Percentiles rank a stretch among this genome's conserved stretches.
Evolutionary conservation across 2,113 vertebrate genomes (phyloP).

Genomic region (Capricornis sumatraensis): DNA sequence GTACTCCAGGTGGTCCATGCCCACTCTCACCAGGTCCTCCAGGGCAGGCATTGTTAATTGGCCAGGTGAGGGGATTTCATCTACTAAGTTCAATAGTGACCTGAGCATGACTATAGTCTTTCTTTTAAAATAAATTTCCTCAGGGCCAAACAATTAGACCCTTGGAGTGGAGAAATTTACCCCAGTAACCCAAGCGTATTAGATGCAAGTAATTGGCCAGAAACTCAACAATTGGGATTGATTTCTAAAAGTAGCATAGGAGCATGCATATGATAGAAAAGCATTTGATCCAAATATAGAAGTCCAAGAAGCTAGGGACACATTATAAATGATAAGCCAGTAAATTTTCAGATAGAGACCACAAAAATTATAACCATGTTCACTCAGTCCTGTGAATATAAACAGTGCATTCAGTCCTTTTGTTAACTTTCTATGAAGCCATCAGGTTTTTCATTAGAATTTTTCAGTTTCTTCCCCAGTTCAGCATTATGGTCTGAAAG

Average conservation of each 20-base stretch:
- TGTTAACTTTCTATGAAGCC: not conserved
- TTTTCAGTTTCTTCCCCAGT: not conserved
- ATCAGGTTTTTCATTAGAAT: not conserved
- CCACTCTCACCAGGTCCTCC: not conserved
- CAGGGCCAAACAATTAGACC: not conserved
- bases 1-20: not conserved
- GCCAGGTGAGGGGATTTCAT: not conserved
- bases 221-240: not conserved
- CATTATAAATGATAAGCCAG: not conserved
- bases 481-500: not conserved
- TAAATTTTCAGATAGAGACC: not conserved
- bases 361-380: not conserved
- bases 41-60: not conserved
- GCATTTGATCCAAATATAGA: not conserved
- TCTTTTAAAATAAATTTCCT: not conserved
- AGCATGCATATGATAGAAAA: not conserved
- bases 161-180: not conserved
- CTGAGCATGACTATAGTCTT: not conserved
- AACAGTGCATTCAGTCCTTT: not conserved
- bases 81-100: not conserved
- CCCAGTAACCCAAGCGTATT: not conserved
- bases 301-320: not conserved
- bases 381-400: not conserved
- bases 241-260: not conserved
- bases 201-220: not conserved